Conservation (phyloP, 1,140 invertebrate species). For the Brachionus sp. region DNA sequence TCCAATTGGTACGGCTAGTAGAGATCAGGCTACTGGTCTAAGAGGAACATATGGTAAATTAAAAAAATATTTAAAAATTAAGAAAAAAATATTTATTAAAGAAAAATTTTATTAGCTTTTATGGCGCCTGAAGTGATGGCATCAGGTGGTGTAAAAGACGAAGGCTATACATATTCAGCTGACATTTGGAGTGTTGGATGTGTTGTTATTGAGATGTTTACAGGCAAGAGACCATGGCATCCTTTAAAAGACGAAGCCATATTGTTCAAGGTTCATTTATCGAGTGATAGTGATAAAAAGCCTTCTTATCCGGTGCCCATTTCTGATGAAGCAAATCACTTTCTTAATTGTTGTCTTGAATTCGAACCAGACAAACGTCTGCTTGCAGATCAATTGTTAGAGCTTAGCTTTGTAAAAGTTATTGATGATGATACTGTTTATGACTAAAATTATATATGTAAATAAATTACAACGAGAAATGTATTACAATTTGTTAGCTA, state of each 20-base stretch:
- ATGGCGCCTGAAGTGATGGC: slow-evolving; percentile 69
- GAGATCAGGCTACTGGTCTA: slow-evolving; percentile 12
- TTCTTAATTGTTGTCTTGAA: slow-evolving; percentile 32
- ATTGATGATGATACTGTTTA: background rate
- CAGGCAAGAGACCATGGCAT: slow-evolving; percentile 80
- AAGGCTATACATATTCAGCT: slow-evolving; percentile 60
- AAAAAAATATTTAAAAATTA: no score
- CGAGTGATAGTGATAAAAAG: background rate
- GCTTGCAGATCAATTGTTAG: slow-evolving; percentile 21
- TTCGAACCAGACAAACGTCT: slow-evolving; percentile 26
- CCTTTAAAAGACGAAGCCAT: background rate
- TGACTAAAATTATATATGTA: background rate
- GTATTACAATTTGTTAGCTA: no score
- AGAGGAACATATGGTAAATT: slow-evolving; percentile 9
- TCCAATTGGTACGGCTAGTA: slow-evolving; percentile 53
- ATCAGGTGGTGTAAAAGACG: background rate
- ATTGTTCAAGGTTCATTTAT: slow-evolving; percentile 1
- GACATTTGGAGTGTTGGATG: slow-evolving; percentile 96
- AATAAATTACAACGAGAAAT: background rate
- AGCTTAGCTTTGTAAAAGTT: slow-evolving; percentile 25
- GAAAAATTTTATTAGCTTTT: slow-evolving; percentile 48
- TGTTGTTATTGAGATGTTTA: slow-evolving; percentile 98
- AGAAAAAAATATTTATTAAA: no score
- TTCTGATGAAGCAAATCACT: slow-evolving; percentile 12
- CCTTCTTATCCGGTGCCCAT: slow-evolving; percentile 6